Conservation (phyloP, 1,140 invertebrate species). For the Drosophila parvula region DNA sequence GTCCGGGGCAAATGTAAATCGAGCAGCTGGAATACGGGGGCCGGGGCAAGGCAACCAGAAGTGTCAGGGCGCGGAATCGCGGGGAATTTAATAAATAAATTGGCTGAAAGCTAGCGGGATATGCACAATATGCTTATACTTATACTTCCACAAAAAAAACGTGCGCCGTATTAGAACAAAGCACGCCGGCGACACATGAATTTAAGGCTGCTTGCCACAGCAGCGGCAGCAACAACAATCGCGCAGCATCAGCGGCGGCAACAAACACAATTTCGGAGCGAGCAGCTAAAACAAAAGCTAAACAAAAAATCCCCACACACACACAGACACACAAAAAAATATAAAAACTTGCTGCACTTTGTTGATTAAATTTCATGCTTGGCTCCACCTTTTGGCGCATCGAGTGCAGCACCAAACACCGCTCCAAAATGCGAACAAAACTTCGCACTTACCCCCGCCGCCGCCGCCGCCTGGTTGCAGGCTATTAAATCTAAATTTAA, state of each 20-base stretch:
- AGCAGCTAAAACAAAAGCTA: conserved; percentile 41
- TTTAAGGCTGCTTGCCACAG: conserved; percentile 58
- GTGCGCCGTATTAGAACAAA: conserved; percentile 59
- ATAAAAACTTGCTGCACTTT: conserved; percentile 75
- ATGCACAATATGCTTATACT: conserved; percentile 48
- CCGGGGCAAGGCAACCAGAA: conserved; percentile 46
- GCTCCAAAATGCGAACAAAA: conserved; percentile 53
- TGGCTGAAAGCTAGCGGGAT: conserved; percentile 43
- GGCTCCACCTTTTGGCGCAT: conserved; percentile 65
- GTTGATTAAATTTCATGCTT: conserved; percentile 79
- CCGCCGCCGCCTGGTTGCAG: conserved; percentile 34
- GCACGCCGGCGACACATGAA: conserved; percentile 74
- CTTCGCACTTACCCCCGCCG: not conserved
- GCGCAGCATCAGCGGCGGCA: conserved; percentile 28
- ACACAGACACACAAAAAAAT: conserved; percentile 32
- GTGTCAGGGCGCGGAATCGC: conserved; percentile 35
- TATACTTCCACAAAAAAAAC: conserved; percentile 17
- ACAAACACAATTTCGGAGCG: conserved; percentile 46
- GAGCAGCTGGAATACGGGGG: conserved; percentile 40
- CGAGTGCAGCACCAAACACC: conserved; percentile 41
- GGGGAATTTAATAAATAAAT: conserved; percentile 73
- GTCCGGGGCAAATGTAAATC: conserved; percentile 23
- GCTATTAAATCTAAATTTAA: conserved; percentile 74
- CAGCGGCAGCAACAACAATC: conserved; percentile 14
- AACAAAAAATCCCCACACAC: conserved; percentile 17